Evolutionary conservation across 2,888 invertebrate species (phyloP).

Genomic region (Andrena haemorrhoa): DNA sequence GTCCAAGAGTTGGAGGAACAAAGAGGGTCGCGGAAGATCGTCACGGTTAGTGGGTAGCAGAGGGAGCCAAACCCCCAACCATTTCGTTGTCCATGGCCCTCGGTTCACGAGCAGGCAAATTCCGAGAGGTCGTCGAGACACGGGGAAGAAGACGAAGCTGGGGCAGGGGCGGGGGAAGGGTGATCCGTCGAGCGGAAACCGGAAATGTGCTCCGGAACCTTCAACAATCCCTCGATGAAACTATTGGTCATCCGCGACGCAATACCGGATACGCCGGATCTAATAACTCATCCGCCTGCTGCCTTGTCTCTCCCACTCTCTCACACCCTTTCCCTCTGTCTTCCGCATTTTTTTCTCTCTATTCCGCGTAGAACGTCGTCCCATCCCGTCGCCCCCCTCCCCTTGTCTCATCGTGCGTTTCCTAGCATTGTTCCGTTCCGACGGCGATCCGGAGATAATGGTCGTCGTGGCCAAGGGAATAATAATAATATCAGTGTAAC

Average conservation of each 20-base stretch:
- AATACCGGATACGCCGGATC: conserved; percentile 84
- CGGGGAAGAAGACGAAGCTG: conserved; percentile 62
- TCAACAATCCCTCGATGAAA: conserved; percentile 85
- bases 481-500: conserved; percentile 63
- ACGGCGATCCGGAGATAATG: conserved; percentile 64
- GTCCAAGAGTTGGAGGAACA: conserved; percentile 35
- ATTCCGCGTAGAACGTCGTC: not conserved
- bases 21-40: conserved; percentile 46
- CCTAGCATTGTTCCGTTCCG: conserved; percentile 68
- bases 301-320: conserved; percentile 49
- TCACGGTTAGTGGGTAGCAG: conserved; percentile 45
- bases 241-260: conserved; percentile 85
- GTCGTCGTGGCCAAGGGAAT: conserved; percentile 48
- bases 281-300: conserved; percentile 84
- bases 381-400: conserved; percentile 17
- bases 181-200: conserved; percentile 83
- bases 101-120: conserved; percentile 54
- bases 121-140: conserved; percentile 69
- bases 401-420: conserved; percentile 63
- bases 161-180: conserved; percentile 69
- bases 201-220: conserved; percentile 86
- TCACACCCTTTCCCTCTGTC: conserved; percentile 9
- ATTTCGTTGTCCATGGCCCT: conserved; percentile 1
- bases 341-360: not conserved
- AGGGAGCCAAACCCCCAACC: conserved; percentile 44